Evolutionary conservation across 2,888 invertebrate genomes (phyloP).

Genomic region (Ypsolopha sequella): DNA sequence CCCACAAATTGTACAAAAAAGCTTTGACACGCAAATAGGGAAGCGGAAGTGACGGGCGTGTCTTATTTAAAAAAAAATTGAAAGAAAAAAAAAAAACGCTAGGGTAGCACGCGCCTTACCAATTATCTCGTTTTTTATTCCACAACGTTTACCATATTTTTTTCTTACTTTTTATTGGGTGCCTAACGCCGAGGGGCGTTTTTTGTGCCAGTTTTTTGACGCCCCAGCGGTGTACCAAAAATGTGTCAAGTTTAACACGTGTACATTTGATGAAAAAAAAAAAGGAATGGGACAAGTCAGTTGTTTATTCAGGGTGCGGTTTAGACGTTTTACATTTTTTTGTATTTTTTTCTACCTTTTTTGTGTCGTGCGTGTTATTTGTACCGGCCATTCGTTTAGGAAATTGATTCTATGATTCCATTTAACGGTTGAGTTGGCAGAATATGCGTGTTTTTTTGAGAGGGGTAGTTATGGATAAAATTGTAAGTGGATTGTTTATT

Average conservation of each 20-base stretch:
- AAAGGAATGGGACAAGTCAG: slow-evolving; percentile 2
- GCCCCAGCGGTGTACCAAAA: slow-evolving; percentile 21
- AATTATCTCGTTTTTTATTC: slow-evolving; percentile 56
- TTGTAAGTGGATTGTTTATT: neutral
- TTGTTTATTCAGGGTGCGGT: slow-evolving; percentile 34
- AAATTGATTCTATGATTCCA: slow-evolving; percentile 18
- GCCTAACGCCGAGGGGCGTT: slow-evolving; percentile 43
- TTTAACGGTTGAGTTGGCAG: slow-evolving; percentile 8
- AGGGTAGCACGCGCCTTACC: slow-evolving; percentile 55
- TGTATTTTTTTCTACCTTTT: slow-evolving; percentile 17
- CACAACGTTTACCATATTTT: slow-evolving; percentile 34
- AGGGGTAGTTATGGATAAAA: too few species aligned
- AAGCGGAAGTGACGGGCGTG: slow-evolving; percentile 16
- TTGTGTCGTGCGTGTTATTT: slow-evolving; percentile 2
- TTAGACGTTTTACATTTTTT: slow-evolving; percentile 16
- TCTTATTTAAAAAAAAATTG: slow-evolving; percentile 6
- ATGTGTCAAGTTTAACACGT: slow-evolving; percentile 48
- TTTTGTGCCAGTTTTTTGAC: slow-evolving; percentile 31
- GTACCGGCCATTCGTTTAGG: slow-evolving; percentile 10
- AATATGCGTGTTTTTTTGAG: neutral
- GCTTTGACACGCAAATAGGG: slow-evolving; percentile 24
- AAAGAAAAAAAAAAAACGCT: slow-evolving; percentile 35
- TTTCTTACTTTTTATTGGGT: slow-evolving; percentile 50
- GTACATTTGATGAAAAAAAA: slow-evolving; percentile 19
- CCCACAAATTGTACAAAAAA: slow-evolving; percentile 24